A percentile compares a stretch with the other conserved stretches of the same genome.
Conservation (phyloP, 2,797 vertebrate species). For the Brotula barbata region DNA sequence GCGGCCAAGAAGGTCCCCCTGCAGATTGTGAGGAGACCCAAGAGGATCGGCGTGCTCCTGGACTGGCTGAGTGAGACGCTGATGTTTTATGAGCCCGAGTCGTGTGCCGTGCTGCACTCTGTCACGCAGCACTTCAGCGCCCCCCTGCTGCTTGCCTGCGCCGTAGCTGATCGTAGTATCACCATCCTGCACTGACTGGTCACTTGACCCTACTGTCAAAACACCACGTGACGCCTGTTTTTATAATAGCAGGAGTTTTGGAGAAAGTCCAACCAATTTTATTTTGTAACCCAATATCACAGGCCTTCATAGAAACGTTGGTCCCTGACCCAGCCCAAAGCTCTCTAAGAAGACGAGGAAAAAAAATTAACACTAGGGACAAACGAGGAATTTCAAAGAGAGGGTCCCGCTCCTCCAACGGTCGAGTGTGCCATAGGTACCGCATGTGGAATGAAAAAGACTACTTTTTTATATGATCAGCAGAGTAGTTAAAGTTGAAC, state of each 20-base stretch:
- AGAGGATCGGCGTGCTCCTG: conserved; percentile 84
- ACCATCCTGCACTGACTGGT: conserved; percentile 72
- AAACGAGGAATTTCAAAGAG: too few species aligned
- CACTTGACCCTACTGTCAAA: not conserved
- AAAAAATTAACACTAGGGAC: too few species aligned
- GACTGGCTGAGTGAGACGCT: conserved; percentile 86
- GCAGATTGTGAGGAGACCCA: conserved; percentile 77
- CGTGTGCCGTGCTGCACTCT: conserved; percentile 78
- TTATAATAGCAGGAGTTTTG: conserved; percentile 16
- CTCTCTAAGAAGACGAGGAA: not conserved
- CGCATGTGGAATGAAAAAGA: too few species aligned
- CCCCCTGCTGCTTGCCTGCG: conserved; percentile 85
- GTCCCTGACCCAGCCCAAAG: too few species aligned
- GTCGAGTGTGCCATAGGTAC: too few species aligned
- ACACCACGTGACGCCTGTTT: not conserved
- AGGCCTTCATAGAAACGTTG: too few species aligned
- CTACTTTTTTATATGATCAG: too few species aligned
- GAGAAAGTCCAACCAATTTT: not conserved
- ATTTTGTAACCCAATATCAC: conserved; percentile 1
- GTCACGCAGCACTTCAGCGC: conserved; percentile 73
- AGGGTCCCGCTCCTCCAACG: too few species aligned
- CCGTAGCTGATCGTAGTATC: conserved; percentile 86
- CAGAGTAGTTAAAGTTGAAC: too few species aligned
- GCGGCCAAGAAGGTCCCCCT: conserved; percentile 71
- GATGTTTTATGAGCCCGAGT: conserved; percentile 85